Percentiles rank a stretch among this genome's conserved stretches.
These are phyloP conservation scores for Drosophila virilis DNA, from an alignment of 1,140 invertebrate genomes.

Conservation along the genomic window DNA sequence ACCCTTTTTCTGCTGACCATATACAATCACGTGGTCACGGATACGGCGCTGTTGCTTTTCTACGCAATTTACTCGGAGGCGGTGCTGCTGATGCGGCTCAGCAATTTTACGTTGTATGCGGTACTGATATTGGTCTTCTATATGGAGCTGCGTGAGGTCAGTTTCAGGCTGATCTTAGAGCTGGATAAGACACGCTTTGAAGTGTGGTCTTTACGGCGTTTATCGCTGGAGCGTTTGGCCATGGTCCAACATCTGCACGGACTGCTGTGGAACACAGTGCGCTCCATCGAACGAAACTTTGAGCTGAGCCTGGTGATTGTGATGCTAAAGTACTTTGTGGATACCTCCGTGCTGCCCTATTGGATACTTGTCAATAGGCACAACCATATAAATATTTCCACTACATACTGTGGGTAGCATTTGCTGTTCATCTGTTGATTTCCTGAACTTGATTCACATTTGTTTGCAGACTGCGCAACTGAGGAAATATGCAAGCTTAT, in stretches of 20 bases:
- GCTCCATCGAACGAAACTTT: slow-evolving; percentile 50
- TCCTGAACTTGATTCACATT: no score
- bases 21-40: neutral
- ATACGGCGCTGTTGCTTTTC: slow-evolving; percentile 2
- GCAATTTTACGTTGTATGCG: slow-evolving; percentile 48
- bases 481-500: slow-evolving; percentile 51
- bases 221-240: slow-evolving; percentile 27
- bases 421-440: neutral
- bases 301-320: slow-evolving; percentile 33
- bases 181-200: slow-evolving; percentile 32
- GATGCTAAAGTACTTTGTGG: slow-evolving; percentile 51
- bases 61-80: slow-evolving; percentile 51
- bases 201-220: slow-evolving; percentile 5
- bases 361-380: slow-evolving; percentile 47
- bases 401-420: slow-evolving; percentile 24
- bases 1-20: neutral
- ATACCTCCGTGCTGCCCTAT: slow-evolving; percentile 44
- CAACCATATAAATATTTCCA: neutral
- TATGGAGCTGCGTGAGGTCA: slow-evolving; percentile 38
- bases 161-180: slow-evolving; percentile 17
- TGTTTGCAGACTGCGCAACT: slow-evolving; percentile 34
- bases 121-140: slow-evolving; percentile 43
- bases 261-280: slow-evolving; percentile 44
- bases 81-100: slow-evolving; percentile 37
- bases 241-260: slow-evolving; percentile 37